Conservation (phyloP, 1,140 invertebrate genomes). For the Drosophila bocqueti region DNA sequence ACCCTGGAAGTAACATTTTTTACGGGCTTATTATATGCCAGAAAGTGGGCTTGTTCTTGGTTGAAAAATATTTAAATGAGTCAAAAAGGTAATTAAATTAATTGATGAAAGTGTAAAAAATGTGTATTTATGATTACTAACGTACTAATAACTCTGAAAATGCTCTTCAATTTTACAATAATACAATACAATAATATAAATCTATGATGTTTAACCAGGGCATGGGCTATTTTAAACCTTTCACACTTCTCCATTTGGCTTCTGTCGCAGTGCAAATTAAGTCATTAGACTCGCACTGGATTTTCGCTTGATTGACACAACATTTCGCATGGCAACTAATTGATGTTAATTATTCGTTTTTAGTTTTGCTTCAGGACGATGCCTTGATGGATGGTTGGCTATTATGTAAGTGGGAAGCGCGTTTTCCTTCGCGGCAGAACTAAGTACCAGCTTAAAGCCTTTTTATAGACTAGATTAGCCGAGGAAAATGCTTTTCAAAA, state of each 20-base stretch:
- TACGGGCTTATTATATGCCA: too few relatives aligned
- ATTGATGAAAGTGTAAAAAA: too few relatives aligned
- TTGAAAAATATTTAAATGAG: not conserved
- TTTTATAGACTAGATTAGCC: constrained; percentile 42
- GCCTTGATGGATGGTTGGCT: constrained; percentile 58
- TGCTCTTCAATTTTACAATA: too few relatives aligned
- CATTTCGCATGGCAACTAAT: constrained; percentile 63
- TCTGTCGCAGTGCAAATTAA: constrained; percentile 46
- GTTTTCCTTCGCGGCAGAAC: not conserved
- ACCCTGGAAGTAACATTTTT: not conserved
- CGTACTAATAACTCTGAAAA: too few relatives aligned
- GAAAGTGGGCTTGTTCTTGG: not conserved
- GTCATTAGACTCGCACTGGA: constrained; percentile 48
- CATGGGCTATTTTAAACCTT: not conserved
- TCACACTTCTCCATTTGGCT: not conserved
- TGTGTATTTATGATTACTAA: too few relatives aligned
- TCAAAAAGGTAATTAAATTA: too few relatives aligned
- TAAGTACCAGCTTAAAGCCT: constrained; percentile 38
- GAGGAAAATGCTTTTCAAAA: constrained; percentile 35
- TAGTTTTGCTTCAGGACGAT: constrained; percentile 41
- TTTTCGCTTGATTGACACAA: constrained; percentile 65
- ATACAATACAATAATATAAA: too few relatives aligned
- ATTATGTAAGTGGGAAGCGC: not conserved
- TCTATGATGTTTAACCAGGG: not conserved
- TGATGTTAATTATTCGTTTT: constrained; percentile 73